These are phyloP conservation scores for Ophraella communa DNA, from an alignment of 2,888 invertebrate species.

Conservation along the genomic window DNA sequence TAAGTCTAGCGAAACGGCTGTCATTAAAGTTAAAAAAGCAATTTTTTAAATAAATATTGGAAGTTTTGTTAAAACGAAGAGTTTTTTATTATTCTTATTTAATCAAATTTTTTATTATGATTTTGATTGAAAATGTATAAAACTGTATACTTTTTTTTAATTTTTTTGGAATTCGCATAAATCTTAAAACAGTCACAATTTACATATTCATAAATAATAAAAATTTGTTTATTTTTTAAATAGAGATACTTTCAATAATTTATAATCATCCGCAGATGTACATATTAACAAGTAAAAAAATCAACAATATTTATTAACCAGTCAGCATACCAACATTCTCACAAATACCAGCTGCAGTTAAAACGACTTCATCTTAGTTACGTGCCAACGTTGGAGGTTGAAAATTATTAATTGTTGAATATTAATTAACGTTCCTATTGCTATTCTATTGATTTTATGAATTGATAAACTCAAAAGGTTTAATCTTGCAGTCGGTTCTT, in stretches of 20 bases:
- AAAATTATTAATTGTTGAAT: slow-evolving; percentile 10
- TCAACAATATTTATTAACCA: not conserved
- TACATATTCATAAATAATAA: not conserved
- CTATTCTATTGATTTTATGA: slow-evolving; percentile 39
- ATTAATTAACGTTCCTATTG: slow-evolving; percentile 21
- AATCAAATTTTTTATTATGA: too few relatives aligned
- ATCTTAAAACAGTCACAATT: not conserved
- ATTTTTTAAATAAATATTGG: too few relatives aligned
- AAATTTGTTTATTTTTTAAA: not conserved
- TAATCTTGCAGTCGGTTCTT: slow-evolving; percentile 41
- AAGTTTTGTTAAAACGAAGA: too few relatives aligned
- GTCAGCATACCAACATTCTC: not conserved
- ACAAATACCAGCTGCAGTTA: not conserved
- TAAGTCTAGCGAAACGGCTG: too few relatives aligned
- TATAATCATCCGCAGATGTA: not conserved
- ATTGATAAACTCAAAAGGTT: slow-evolving; percentile 35
- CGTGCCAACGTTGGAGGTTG: not conserved
- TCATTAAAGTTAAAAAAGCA: too few relatives aligned
- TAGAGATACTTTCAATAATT: not conserved
- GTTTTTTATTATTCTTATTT: too few relatives aligned
- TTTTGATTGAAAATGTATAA: too few relatives aligned
- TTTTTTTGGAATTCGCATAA: not conserved
- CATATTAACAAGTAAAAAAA: not conserved
- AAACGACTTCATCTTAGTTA: not conserved
- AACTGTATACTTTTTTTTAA: too few relatives aligned